A percentile compares a stretch with the other conserved stretches of the same genome.
Evolutionary conservation across 2,888 invertebrate genomes (phyloP).

Genomic region (Scaptodrosophila latifasciaeformis): DNA sequence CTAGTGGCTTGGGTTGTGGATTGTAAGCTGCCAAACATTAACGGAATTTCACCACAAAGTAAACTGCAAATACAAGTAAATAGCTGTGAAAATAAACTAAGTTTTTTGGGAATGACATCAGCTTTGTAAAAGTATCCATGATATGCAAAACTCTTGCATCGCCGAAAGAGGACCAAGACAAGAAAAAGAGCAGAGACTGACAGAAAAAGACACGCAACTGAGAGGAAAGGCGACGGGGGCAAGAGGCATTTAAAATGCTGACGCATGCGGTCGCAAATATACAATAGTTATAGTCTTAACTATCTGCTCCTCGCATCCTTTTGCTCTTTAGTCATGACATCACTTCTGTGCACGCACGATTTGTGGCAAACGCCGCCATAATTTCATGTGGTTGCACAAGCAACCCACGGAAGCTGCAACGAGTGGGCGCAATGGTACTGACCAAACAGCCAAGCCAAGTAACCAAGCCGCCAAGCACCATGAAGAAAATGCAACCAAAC

Average conservation of each 20-base stretch:
- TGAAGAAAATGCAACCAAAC: too few species aligned
- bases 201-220: too few species aligned
- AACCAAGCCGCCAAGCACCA: neutral
- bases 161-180: constrained; percentile 27
- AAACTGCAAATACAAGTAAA: too few species aligned
- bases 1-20: too few species aligned
- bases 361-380: constrained; percentile 68
- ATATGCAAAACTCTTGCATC: constrained; percentile 51
- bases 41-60: too few species aligned
- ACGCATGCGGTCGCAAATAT: constrained; percentile 46
- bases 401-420: constrained; percentile 30
- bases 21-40: constrained; percentile 55
- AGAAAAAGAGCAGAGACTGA: too few species aligned
- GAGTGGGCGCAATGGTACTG: constrained; percentile 61
- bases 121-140: too few species aligned
- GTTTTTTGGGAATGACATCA: constrained; percentile 33
- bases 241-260: constrained; percentile 50
- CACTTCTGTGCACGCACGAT: constrained; percentile 69
- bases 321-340: constrained; percentile 54
- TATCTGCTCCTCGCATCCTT: constrained; percentile 1
- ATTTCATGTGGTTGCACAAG: constrained; percentile 42
- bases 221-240: too few species aligned
- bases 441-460: constrained; percentile 36
- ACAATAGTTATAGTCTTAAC: too few species aligned
- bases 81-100: too few species aligned